These are phyloP conservation scores for Sciurus carolinensis DNA, from an alignment of 2,797 vertebrate species.

Conservation along the genomic window DNA sequence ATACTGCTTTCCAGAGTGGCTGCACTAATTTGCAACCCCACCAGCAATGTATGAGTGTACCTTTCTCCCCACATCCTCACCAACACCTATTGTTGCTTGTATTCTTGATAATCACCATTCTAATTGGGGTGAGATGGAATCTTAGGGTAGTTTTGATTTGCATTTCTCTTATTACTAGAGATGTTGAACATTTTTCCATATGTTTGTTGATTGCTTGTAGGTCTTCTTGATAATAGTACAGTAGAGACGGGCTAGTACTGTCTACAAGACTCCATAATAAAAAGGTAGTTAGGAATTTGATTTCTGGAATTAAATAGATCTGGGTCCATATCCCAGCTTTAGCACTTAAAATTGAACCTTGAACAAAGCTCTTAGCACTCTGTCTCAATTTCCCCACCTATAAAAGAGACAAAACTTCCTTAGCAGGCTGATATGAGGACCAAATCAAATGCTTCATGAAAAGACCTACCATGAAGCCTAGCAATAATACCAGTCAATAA, in stretches of 20 bases:
- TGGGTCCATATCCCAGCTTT: neutral
- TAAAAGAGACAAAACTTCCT: neutral
- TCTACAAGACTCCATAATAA: neutral
- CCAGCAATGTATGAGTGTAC: too few relatives aligned
- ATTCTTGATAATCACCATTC: too few relatives aligned
- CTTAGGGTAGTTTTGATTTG: too few relatives aligned
- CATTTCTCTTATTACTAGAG: too few relatives aligned
- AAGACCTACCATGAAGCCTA: neutral
- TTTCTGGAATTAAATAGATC: neutral
- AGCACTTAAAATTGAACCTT: neutral
- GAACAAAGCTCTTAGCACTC: neutral
- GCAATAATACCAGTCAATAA: neutral
- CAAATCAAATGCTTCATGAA: neutral
- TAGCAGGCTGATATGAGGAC: neutral
- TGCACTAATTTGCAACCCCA: too few relatives aligned
- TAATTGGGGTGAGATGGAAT: too few relatives aligned
- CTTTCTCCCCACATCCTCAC: too few relatives aligned
- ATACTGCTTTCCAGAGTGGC: too few relatives aligned
- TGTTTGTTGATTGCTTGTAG: too few relatives aligned
- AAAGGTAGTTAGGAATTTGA: slow-evolving; percentile 9
- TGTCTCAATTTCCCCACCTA: neutral
- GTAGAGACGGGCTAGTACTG: neutral
- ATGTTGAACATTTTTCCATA: too few relatives aligned
- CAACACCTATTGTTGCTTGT: too few relatives aligned
- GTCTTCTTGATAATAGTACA: neutral